Base-by-base conservation (phyloP, 2,113 vertebrate species). In the Xiphophorus maculatus region DNA sequence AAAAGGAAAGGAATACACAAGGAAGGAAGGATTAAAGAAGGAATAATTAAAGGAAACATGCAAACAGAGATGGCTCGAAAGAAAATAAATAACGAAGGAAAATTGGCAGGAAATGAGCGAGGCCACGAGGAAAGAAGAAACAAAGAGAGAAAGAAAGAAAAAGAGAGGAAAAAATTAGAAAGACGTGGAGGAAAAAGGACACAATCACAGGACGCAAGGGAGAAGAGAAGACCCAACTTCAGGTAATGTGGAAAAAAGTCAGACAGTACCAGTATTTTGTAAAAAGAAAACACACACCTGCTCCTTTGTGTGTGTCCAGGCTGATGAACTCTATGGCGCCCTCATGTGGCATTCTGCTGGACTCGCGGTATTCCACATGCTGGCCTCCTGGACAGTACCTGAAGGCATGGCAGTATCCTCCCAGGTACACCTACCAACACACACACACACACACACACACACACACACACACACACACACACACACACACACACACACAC, bases 281-380 rank as follows among this genome's bases (percentile, higher is more conserved):
- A 25, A 9, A n/a, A 69, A 63, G 19, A 37, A 35, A 17, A 35
- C 1, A 64, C 95, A 90, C 89, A 98, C 98, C 97, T 15, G 95
- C 94, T 80, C 98, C 97, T 63, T 92, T 96, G 84, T 99, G 98
- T 33, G 93, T 82, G 30, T 99, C 98, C 84, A 98, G 62, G 74
- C 98, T 98, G 86, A 98, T 97, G 73, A 98, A 97, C 80, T 97
- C 95, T 0, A 95, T 2, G 0, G 94, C 88, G 69, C 97, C 97
- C 66, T 98, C 96, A 0, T 98, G 96, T 30, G 91, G 94, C 0
- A 93, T 96, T 80, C 94, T 96, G 93, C 96, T 96, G 88, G 88
- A 94, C 60, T 97, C 95, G 0, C 89, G 80, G 73, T 92, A 88
- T 13, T 93, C 88, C 68, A 98, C 96, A 0, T 98, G 98, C 28